A percentile compares a stretch with the other conserved stretches of the same genome.
These are phyloP conservation scores for Napeogenes sylphis DNA, from an alignment of 2,888 invertebrate species.

Conservation along the genomic window DNA sequence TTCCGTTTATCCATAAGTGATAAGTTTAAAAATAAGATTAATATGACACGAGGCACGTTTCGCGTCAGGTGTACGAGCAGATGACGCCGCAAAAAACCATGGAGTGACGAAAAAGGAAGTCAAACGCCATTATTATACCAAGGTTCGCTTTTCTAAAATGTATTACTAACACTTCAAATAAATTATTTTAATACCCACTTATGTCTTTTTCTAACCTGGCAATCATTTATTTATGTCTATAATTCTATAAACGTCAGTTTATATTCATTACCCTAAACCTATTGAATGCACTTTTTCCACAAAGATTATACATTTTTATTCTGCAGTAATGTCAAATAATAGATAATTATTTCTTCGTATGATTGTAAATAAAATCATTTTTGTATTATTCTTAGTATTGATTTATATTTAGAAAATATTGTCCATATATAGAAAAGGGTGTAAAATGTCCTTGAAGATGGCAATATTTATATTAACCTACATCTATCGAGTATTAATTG, in stretches of 20 bases:
- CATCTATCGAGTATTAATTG: conserved; percentile 16
- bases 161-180: conserved; percentile 3
- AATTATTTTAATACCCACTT: not conserved
- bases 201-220: too few species aligned
- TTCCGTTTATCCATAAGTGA: not conserved
- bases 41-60: conserved; percentile 26
- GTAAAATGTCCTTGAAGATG: conserved; percentile 13
- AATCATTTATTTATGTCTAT: not conserved
- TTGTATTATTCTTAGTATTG: too few species aligned
- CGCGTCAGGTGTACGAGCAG: conserved; percentile 62
- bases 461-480: conserved; percentile 16
- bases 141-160: not conserved
- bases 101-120: conserved; percentile 33
- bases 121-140: conserved; percentile 9
- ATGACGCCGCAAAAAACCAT: conserved; percentile 43
- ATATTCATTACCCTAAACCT: too few species aligned
- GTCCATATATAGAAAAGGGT: not conserved
- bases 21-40: not conserved
- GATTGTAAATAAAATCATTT: too few species aligned
- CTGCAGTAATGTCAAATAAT: too few species aligned
- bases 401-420: not conserved
- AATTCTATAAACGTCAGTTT: too few species aligned
- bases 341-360: too few species aligned
- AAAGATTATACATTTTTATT: too few species aligned
- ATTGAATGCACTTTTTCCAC: too few species aligned